Percentiles rank a stretch among this genome's conserved stretches.
phyloP scores from a whole-genome alignment of 1,140 invertebrate species.

The Babylonia areolata region DNA sequence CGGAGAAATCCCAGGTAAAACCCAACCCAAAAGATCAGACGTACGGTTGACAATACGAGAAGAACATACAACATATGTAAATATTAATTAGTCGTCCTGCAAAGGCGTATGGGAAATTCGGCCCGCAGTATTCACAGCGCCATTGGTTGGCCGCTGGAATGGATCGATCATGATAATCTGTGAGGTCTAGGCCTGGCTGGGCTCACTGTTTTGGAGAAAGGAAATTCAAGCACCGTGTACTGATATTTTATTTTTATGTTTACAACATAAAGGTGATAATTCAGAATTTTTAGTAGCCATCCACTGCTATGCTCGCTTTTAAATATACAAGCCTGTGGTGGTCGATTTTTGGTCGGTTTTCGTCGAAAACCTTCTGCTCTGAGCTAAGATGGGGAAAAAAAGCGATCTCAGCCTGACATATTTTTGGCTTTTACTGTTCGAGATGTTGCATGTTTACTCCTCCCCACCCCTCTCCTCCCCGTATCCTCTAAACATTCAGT shows the following conservation, averaged over 20 bases:
- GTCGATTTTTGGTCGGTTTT: not conserved
- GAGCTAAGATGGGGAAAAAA: not conserved
- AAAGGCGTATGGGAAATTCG: conserved; percentile 54
- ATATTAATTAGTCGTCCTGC: conserved; percentile 58
- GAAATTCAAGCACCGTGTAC: not conserved
- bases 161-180: conserved; percentile 42
- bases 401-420: no score
- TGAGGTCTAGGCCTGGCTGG: not conserved
- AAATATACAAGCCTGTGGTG: not conserved
- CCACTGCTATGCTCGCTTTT: not conserved
- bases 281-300: not conserved
- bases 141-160: conserved; percentile 43
- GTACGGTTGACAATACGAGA: conserved; percentile 42
- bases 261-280: no score
- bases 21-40: conserved; percentile 29
- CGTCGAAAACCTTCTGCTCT: not conserved
- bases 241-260: not conserved
- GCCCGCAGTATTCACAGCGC: conserved; percentile 41
- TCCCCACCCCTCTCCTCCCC: no score
- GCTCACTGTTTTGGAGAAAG: not conserved
- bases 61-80: conserved; percentile 50
- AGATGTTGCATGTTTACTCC: no score
- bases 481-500: no score
- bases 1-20: conserved; percentile 27
- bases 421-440: no score